A percentile compares a stretch with the other conserved stretches of the same genome.
These are phyloP conservation scores for Naja naja DNA, from an alignment of 2,113 vertebrate genomes.

Conservation along the genomic window DNA sequence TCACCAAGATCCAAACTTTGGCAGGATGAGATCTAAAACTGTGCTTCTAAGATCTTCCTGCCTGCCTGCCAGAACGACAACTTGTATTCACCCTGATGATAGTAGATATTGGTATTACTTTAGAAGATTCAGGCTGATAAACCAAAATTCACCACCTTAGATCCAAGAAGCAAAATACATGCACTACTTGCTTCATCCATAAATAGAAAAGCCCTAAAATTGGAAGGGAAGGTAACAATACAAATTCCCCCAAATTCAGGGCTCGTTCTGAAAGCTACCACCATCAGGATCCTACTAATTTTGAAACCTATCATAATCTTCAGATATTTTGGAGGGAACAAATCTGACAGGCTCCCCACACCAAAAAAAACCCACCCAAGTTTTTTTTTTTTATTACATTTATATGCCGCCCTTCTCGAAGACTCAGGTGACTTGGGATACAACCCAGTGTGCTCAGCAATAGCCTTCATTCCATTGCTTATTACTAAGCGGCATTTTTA, in stretches of 20 bases:
- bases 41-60: neutral
- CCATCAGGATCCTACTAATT: neutral
- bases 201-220: neutral
- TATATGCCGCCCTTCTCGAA: too few species aligned
- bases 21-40: neutral
- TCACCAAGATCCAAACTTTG: neutral
- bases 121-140: neutral
- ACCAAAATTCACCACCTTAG: neutral
- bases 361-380: neutral
- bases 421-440: too few species aligned
- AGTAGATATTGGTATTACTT: neutral
- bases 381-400: too few species aligned
- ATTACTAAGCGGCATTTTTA: too few species aligned
- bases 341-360: neutral
- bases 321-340: neutral
- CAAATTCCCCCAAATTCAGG: neutral
- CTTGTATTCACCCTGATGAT: neutral
- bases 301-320: neutral
- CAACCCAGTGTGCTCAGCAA: too few species aligned
- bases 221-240: neutral
- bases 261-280: neutral
- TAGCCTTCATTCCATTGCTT: too few species aligned
- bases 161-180: neutral
- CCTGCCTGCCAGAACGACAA: neutral
- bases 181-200: neutral